These are phyloP conservation scores for Osmoderma eremita DNA, from an alignment of 2,888 invertebrate species.

Conservation along the genomic window DNA sequence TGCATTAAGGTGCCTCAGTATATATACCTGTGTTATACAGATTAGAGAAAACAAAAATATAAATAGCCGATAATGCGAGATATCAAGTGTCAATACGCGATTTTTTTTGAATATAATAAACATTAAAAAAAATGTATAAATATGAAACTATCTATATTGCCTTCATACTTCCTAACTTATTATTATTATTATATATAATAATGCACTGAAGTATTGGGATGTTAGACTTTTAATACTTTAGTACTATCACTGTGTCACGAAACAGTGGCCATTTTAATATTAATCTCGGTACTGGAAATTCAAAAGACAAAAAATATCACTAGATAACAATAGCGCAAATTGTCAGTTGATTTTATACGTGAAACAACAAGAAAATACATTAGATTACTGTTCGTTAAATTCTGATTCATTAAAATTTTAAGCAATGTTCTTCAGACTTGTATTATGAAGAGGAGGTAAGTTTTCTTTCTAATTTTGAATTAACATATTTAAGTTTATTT, in stretches of 20 bases:
- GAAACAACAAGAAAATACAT: not conserved
- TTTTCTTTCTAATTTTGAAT: too few relatives aligned
- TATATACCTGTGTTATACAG: conserved; percentile 13
- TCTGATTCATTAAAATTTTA: not conserved
- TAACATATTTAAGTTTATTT: too few relatives aligned
- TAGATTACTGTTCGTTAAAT: conserved; percentile 7
- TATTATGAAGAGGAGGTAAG: too few relatives aligned
- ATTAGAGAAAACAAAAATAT: conserved; percentile 8
- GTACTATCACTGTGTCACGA: conserved; percentile 63
- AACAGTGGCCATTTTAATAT: conserved; percentile 62
- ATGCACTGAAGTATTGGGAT: conserved; percentile 66
- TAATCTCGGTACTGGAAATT: conserved; percentile 60
- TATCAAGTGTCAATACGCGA: conserved; percentile 51
- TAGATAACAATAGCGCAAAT: conserved; percentile 26
- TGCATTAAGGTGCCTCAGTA: conserved; percentile 36
- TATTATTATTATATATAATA: conserved; percentile 62
- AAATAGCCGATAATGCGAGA: conserved; percentile 33
- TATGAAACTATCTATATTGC: conserved; percentile 64
- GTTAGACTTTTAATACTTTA: conserved; percentile 66
- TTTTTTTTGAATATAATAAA: conserved; percentile 53
- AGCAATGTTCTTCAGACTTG: not conserved
- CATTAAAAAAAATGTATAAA: conserved; percentile 61
- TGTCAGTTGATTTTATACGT: conserved; percentile 13
- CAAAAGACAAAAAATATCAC: conserved; percentile 25
- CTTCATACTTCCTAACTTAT: conserved; percentile 65